phyloP scores from a whole-genome alignment of 2,797 vertebrate genomes.

The Spinus olivaceus region DNA sequence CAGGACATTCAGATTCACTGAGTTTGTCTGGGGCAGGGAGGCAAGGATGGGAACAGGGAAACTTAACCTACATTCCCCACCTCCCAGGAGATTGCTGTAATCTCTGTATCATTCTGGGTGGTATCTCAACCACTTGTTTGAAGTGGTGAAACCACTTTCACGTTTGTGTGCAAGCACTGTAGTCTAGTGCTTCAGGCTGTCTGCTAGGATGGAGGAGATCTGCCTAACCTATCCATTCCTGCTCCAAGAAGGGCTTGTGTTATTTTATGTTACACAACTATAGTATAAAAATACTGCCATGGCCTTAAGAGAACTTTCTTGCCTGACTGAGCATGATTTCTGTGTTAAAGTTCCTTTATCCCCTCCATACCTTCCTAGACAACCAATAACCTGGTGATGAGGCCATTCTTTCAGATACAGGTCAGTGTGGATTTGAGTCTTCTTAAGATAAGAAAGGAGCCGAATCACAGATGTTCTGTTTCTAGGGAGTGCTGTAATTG shows the following conservation, averaged over 20 bases:
- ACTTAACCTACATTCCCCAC: not conserved
- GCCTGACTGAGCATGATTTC: not conserved
- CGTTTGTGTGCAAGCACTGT: not conserved
- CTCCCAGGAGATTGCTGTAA: not conserved
- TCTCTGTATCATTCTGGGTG: constrained; percentile 3
- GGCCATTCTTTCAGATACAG: not conserved
- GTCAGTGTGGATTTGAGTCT: not conserved
- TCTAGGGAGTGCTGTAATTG: not conserved
- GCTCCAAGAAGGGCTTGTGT: not conserved
- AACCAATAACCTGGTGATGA: not conserved
- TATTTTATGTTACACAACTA: not conserved
- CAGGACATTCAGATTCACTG: not conserved
- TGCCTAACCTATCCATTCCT: not conserved
- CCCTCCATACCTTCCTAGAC: not conserved
- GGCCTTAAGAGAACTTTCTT: not conserved
- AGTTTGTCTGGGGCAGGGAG: not conserved
- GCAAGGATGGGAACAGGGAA: not conserved
- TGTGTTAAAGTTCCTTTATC: not conserved
- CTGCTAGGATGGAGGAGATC: not conserved
- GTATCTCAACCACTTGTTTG: constrained; percentile 3
- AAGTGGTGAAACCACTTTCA: constrained; percentile 24
- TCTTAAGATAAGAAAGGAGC: not conserved
- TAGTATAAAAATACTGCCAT: not conserved
- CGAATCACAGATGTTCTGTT: not conserved
- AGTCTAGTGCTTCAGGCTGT: constrained; percentile 24